A percentile compares a stretch with the other conserved stretches of the same genome.
Evolutionary conservation across 1,140 invertebrate genomes (phyloP).

Genomic region (Drosophila grimshawi): DNA sequence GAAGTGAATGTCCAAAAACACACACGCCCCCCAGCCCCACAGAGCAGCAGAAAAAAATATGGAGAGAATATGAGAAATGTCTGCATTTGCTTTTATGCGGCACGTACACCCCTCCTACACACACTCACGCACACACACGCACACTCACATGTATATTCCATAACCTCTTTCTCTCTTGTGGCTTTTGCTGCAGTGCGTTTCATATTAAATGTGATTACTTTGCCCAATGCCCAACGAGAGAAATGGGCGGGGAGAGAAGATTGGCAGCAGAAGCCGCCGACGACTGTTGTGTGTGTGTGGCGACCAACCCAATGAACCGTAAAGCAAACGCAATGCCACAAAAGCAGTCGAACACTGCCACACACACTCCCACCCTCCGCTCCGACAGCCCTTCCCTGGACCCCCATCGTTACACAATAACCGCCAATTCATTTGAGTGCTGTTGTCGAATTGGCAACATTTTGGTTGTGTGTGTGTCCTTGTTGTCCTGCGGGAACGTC

Average conservation of each 20-base stretch:
- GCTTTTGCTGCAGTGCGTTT: conserved; percentile 78
- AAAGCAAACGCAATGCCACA: conserved; percentile 71
- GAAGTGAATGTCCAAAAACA: conserved; percentile 44
- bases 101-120: conserved; percentile 16
- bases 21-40: not conserved
- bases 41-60: conserved; percentile 24
- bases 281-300: conserved; percentile 6
- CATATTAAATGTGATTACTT: conserved; percentile 83
- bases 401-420: conserved; percentile 51
- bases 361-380: not conserved
- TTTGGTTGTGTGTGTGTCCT: conserved; percentile 50
- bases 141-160: conserved; percentile 18
- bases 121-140: conserved; percentile 27
- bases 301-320: conserved; percentile 72
- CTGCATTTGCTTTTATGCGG: conserved; percentile 50
- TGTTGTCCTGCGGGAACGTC: conserved; percentile 61
- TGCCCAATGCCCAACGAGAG: conserved; percentile 63
- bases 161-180: conserved; percentile 35
- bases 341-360: conserved; percentile 11
- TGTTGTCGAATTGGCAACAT: conserved; percentile 81
- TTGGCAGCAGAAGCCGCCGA: conserved; percentile 49
- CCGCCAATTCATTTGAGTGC: conserved; percentile 82
- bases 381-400: not conserved
- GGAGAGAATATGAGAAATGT: conserved; percentile 40
- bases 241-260: conserved; percentile 42